phyloP scores from a whole-genome alignment of 1,140 invertebrate species.

The Patella vulgata region DNA sequence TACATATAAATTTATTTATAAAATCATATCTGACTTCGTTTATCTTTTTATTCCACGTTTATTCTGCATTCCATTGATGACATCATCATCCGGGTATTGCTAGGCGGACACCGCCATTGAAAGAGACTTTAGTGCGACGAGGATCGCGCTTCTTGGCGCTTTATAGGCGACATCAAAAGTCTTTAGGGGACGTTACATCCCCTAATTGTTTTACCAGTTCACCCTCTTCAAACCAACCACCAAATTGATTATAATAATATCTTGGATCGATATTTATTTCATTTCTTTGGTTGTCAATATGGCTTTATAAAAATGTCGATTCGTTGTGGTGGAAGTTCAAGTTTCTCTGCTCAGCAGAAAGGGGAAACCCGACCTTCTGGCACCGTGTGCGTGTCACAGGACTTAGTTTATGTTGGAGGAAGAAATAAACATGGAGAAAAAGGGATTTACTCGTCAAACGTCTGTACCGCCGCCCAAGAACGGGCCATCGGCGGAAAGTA shows the following conservation, averaged over 20 bases:
- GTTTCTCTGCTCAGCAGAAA: constrained; percentile 34
- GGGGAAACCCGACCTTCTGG: constrained; percentile 10
- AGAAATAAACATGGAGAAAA: constrained; percentile 74
- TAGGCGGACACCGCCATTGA: too few relatives aligned
- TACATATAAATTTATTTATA: too few relatives aligned
- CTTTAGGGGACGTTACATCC: too few relatives aligned
- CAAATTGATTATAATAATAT: background rate
- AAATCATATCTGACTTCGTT: too few relatives aligned
- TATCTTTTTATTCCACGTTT: too few relatives aligned
- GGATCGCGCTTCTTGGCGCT: too few relatives aligned
- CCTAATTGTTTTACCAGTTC: too few relatives aligned
- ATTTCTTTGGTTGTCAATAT: constrained; percentile 16
- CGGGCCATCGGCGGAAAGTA: constrained; percentile 74
- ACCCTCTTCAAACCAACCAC: background rate
- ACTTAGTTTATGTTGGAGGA: constrained; percentile 66
- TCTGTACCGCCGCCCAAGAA: constrained; percentile 73
- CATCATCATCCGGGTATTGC: too few relatives aligned
- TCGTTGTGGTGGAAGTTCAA: constrained; percentile 1
- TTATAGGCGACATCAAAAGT: too few relatives aligned
- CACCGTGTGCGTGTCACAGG: too few relatives aligned
- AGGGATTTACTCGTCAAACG: constrained; percentile 73
- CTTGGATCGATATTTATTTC: constrained; percentile 10
- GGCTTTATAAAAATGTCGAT: constrained; percentile 23
- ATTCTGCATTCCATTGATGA: too few relatives aligned
- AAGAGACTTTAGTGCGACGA: too few relatives aligned